phyloP scores from a whole-genome alignment of 2,888 invertebrate species.

The Dermolepida albohirtum region DNA sequence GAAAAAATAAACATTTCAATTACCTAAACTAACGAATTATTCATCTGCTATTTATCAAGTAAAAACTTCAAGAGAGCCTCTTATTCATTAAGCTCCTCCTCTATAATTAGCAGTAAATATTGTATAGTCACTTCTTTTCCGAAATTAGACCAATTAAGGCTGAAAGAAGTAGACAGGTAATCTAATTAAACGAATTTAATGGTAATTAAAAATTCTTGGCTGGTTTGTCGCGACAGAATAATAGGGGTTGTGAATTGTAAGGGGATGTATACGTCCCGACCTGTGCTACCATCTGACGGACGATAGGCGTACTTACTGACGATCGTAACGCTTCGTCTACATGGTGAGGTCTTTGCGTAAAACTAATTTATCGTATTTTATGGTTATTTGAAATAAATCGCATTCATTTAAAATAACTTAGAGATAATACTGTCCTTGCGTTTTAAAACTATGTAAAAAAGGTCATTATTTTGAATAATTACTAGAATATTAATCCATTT shows the following conservation, averaged over 20 bases:
- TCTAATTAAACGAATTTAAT: conserved; percentile 52
- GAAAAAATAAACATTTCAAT: no score
- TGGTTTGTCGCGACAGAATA: conserved; percentile 40
- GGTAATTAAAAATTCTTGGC: conserved; percentile 55
- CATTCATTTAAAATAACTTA: no score
- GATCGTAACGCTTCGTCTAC: conserved; percentile 18
- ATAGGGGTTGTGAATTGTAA: conserved; percentile 29
- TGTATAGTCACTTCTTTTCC: conserved; percentile 18
- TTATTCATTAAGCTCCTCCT: conserved; percentile 6
- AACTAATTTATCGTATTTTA: not conserved
- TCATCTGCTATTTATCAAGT: no score
- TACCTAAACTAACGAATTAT: no score
- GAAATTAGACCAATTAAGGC: conserved; percentile 21
- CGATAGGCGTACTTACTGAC: conserved; percentile 53
- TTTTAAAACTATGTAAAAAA: no score
- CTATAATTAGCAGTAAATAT: conserved; percentile 35
- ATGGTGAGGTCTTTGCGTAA: conserved; percentile 10
- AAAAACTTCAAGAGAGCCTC: not conserved
- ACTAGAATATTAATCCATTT: no score
- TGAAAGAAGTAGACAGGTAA: conserved; percentile 47
- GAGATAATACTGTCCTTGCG: no score
- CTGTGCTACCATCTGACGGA: conserved; percentile 58
- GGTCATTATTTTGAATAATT: no score
- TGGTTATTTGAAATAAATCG: no score
- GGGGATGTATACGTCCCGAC: conserved; percentile 50